Evolutionary conservation across 1,140 invertebrate species (phyloP).

Genomic region (Orius insidiosus): DNA sequence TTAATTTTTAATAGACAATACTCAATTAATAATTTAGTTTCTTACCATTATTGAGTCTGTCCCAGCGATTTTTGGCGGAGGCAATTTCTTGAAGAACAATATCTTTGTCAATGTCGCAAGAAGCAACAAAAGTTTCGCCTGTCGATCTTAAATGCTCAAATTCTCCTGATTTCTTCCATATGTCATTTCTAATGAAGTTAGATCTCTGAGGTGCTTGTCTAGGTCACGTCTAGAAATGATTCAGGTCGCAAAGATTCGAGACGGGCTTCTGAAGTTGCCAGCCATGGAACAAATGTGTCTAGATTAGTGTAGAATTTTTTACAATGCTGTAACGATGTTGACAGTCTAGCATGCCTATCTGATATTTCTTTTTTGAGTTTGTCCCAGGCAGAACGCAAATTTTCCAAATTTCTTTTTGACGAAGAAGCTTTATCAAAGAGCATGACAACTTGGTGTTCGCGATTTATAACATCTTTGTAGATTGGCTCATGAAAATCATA

Average conservation of each 20-base stretch:
- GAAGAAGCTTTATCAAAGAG: slow-evolving; percentile 65
- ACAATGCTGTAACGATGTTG: slow-evolving; percentile 50
- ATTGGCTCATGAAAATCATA: slow-evolving; percentile 48
- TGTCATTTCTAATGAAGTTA: slow-evolving; percentile 82
- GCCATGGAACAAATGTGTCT: slow-evolving; percentile 75
- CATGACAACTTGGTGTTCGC: slow-evolving; percentile 89
- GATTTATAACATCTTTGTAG: slow-evolving; percentile 70
- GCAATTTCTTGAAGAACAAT: slow-evolving; percentile 57
- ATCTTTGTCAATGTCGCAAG: slow-evolving; percentile 81
- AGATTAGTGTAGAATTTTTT: slow-evolving; percentile 72
- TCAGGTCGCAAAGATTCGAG: slow-evolving; percentile 59
- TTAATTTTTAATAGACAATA: slow-evolving; percentile 14
- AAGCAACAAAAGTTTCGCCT: slow-evolving; percentile 67
- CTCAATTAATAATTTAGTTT: not conserved
- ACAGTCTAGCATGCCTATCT: slow-evolving; percentile 49
- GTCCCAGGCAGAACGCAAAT: slow-evolving; percentile 78
- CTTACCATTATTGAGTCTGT: slow-evolving; percentile 67
- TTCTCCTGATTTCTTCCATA: slow-evolving; percentile 76
- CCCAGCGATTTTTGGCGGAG: slow-evolving; percentile 59
- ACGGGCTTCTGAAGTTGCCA: slow-evolving; percentile 71
- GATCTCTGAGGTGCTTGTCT: slow-evolving; percentile 74
- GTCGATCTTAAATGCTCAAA: slow-evolving; percentile 72
- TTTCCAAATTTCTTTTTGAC: slow-evolving; percentile 56
- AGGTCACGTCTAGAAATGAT: slow-evolving; percentile 70
- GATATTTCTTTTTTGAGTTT: slow-evolving; percentile 69